phyloP scores from a whole-genome alignment of 1,140 invertebrate genomes.

The Helicoverpa armigera region DNA sequence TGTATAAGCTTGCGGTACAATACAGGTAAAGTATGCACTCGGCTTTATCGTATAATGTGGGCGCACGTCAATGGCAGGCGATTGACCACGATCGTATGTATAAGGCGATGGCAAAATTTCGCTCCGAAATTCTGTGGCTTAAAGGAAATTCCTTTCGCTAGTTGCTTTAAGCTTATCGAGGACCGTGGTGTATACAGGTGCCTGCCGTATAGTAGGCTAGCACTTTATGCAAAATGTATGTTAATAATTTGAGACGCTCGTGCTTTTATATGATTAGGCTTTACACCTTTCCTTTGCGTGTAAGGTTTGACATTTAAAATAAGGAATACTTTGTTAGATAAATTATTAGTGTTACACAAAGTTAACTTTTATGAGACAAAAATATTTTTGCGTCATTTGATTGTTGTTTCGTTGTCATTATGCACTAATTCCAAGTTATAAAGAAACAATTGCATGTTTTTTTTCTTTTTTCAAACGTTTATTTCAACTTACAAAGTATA shows the following conservation, averaged over 20 bases:
- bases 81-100: slow-evolving; percentile 52
- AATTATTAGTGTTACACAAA: too few species aligned
- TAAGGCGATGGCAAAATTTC: slow-evolving; percentile 28
- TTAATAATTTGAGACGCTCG: not conserved
- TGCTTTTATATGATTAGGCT: not conserved
- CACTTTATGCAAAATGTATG: not conserved
- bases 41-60: slow-evolving; percentile 53
- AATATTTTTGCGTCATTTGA: too few species aligned
- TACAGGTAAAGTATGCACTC: slow-evolving; percentile 55
- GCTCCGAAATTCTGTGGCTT: slow-evolving; percentile 19
- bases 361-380: too few species aligned
- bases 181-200: not conserved
- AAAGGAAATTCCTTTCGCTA: slow-evolving; percentile 32
- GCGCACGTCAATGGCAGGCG: slow-evolving; percentile 50
- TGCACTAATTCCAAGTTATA: too few species aligned
- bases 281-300: not conserved
- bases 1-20: slow-evolving; percentile 45
- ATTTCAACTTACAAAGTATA: slow-evolving; percentile 15
- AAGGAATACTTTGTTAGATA: too few species aligned
- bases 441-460: too few species aligned
- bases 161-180: slow-evolving; percentile 11
- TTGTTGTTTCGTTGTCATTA: too few species aligned
- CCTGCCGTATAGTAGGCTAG: not conserved
- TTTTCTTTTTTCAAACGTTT: not conserved
- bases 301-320: too few species aligned